Conservation (phyloP, 1,140 invertebrate species). For the Drosophila tsacasi region DNA sequence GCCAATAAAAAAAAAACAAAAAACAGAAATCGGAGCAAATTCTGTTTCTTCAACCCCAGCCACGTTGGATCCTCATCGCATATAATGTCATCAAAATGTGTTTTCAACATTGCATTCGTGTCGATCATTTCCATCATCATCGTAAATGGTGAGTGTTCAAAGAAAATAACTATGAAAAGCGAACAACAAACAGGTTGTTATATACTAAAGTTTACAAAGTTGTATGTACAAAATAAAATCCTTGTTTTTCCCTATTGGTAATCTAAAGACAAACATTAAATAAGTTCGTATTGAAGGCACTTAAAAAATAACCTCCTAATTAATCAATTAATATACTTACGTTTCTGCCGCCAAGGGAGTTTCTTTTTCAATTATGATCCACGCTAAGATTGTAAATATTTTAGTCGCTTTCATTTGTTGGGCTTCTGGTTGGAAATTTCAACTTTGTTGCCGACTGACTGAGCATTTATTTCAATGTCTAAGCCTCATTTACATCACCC, state of each 20-base stretch:
- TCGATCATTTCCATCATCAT: constrained; percentile 85
- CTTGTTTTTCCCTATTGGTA: too few species aligned
- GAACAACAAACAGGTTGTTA: too few species aligned
- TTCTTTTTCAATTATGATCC: constrained; percentile 13
- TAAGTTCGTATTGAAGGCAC: too few species aligned
- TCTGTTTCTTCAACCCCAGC: constrained; percentile 46
- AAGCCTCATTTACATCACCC: constrained; percentile 36
- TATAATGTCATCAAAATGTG: constrained; percentile 85
- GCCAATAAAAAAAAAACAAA: constrained; percentile 12
- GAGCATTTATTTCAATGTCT: constrained; percentile 68
- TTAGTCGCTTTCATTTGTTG: constrained; percentile 32
- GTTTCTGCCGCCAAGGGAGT: neutral
- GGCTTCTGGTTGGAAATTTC: constrained; percentile 43
- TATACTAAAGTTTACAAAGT: too few species aligned
- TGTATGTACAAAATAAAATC: too few species aligned
- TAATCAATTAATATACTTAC: too few species aligned
- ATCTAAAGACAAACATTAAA: too few species aligned
- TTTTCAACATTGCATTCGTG: constrained; percentile 84
- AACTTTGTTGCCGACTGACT: constrained; percentile 67
- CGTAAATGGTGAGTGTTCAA: constrained; percentile 79
- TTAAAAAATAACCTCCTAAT: too few species aligned
- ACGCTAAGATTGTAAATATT: constrained; percentile 46
- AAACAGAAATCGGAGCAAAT: constrained; percentile 39
- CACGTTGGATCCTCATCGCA: constrained; percentile 72
- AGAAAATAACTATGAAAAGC: neutral